These are phyloP conservation scores for Aurelia coerulea DNA, from an alignment of 30 jellyfish, hydroid and myxozoan species.

Conservation along the genomic window DNA sequence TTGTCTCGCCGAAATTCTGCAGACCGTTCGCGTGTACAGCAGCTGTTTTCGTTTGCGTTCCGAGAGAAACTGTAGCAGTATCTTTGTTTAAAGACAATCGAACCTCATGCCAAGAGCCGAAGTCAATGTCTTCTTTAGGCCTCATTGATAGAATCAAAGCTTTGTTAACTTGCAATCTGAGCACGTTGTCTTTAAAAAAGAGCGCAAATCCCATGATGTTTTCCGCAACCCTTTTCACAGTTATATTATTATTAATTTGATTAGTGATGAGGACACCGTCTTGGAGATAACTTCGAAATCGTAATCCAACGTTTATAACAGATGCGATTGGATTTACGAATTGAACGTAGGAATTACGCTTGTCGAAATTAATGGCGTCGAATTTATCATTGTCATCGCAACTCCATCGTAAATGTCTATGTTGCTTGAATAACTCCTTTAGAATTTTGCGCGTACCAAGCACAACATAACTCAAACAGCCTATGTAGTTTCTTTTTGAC, in stretches of 20 bases:
- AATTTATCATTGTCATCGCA: constrained; percentile 38
- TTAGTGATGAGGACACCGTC: constrained; percentile 58
- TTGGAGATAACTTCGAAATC: constrained; percentile 69
- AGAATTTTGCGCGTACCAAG: constrained; percentile 17
- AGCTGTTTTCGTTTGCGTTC: constrained; percentile 5
- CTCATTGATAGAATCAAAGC: constrained; percentile 3
- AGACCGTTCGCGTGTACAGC: neutral
- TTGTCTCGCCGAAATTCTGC: neutral
- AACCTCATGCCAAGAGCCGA: constrained; percentile 76
- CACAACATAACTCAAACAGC: constrained; percentile 62
- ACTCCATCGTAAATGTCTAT: constrained; percentile 23
- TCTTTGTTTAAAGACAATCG: constrained; percentile 3
- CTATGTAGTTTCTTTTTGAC: constrained; percentile 58
- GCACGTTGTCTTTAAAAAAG: constrained; percentile 62
- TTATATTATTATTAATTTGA: constrained; percentile 12
- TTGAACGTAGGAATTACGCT: constrained; percentile 20
- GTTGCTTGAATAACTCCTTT: constrained; percentile 19
- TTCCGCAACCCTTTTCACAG: constrained; percentile 29
- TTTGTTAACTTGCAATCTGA: constrained; percentile 45
- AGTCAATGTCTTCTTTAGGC: constrained; percentile 60
- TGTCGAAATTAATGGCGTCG: constrained; percentile 52
- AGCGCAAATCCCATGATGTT: constrained; percentile 56
- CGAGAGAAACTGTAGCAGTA: constrained; percentile 16
- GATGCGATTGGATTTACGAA: constrained; percentile 29
- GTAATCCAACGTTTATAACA: constrained; percentile 35